Base-by-base conservation (phyloP, 2,113 vertebrate species). In the Lepus timidus region DNA sequence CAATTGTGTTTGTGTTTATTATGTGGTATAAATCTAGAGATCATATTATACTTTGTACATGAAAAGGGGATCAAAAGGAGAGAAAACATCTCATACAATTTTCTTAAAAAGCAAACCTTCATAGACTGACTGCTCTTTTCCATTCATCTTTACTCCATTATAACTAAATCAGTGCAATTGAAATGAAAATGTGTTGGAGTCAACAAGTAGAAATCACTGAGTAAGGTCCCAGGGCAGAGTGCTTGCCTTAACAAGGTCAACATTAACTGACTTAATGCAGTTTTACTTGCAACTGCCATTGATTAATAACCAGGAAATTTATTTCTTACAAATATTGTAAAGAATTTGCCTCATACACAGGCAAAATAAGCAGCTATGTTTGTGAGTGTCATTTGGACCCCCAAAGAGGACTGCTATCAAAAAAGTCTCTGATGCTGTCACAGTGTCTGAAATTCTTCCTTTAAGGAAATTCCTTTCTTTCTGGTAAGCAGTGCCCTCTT, bases 401-500 rank as follows among this genome's bases (percentile, higher is more conserved):
- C 16, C 76, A 49, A 71, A 58, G 79, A 95, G 51, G 67, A 65
- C 25, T 20, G 25, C 31, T 51, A 20, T 73, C 22, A 27, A 19
- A 88, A 95, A 91, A 93, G 52, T 67, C 39, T 67, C 36, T 3
- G 2, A 91, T 64, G 33, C 33, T 70, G 67, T 65, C 44, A 58
- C 27, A 58, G 52, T 51, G 33, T 94, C 44, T 85, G 76, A 93
- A 90, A 88, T 78, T 71, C 44, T 64, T 87, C 51, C 62, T 87
- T 68, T 52, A 96, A 90, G 51, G 67, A 87, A 96, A 84, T 80
- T 67, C 29, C 31, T 87, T 93, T 95, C 27, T 86, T 75, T 79
- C 55, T 87, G 84, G 86, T 94, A 90, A 96, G 95, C 91, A 97
- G 93, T 95, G 96, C 96, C 93, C 96, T 95, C 95, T 97, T 91